Evolutionary conservation across 2,113 vertebrate genomes (phyloP).

Genomic region (Callipepla californica): DNA sequence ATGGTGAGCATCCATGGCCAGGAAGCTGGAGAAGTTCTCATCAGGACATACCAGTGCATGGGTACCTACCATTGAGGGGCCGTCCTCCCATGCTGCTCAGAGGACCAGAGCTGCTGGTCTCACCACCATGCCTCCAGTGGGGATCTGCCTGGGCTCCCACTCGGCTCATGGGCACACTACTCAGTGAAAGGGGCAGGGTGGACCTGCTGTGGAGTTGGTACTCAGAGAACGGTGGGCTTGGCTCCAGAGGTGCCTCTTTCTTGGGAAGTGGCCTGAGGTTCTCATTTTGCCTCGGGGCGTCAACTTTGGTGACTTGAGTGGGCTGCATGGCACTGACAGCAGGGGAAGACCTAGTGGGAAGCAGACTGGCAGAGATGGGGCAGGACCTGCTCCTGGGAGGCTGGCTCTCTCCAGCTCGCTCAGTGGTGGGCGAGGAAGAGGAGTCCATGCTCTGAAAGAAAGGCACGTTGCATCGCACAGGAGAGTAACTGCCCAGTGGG

Average conservation of each 20-base stretch:
- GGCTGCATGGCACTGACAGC: constrained; percentile 41
- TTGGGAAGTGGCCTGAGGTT: not conserved
- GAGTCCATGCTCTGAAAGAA: constrained; percentile 83
- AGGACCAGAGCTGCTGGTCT: constrained; percentile 68
- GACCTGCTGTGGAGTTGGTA: constrained; percentile 79
- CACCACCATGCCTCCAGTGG: constrained; percentile 66
- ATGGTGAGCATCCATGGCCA: not conserved
- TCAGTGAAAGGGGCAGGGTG: constrained; percentile 67
- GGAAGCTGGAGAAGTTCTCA: not conserved
- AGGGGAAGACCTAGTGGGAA: constrained; percentile 75
- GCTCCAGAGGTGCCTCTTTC: constrained; percentile 17
- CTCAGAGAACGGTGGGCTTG: constrained; percentile 61
- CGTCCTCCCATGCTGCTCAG: constrained; percentile 70
- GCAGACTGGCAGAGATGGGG: constrained; percentile 73
- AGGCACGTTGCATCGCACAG: constrained; percentile 82
- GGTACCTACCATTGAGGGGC: constrained; percentile 85
- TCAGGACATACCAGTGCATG: not conserved
- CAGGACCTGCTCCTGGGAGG: constrained; percentile 77
- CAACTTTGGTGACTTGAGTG: constrained; percentile 40
- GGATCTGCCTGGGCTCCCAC: constrained; percentile 73
- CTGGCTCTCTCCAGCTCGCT: constrained; percentile 75
- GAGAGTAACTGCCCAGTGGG: constrained; percentile 94
- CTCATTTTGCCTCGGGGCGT: constrained; percentile 36
- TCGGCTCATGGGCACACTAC: constrained; percentile 65
- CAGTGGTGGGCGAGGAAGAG: constrained; percentile 81